Evolutionary conservation across 2,888 invertebrate species (phyloP), one percentile per base, ranked within the genome.

Genomic region (Epinotia brunnichana): DNA sequence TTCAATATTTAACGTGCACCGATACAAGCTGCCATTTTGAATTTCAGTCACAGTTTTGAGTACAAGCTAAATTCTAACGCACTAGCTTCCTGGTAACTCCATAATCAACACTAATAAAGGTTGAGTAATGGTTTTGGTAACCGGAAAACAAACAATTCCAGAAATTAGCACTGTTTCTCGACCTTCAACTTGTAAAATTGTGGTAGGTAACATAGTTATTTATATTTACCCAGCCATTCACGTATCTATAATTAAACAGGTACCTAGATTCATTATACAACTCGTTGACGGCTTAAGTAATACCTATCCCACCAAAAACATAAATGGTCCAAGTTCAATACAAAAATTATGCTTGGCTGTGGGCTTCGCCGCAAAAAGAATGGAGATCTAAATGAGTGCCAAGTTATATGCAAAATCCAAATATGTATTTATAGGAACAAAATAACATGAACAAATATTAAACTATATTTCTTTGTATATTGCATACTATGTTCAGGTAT

Each of bases 81-180:
- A 41, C n/a, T 62, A 51, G n/a, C 39, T 66, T 54, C 64, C 39
- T 64, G 10, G 21, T 53, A 64, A 54, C 39, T 11, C 53, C 53
- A 35, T 64, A 64, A 64, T 41, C 54, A 66, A 53, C 66, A 41
- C 56, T 66, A 66, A 66, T 56, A 54, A 66, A 21, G 53, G 41
- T 66, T 17, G 39, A 56, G 66, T 66, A 66, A 66, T 66, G 41
- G 13, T 41, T 56, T 41, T 41, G 54, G 56, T 66, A 66, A 41
- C 41, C 66, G 54, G n/a, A 66, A 56, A 66, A 56, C 66, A 54
- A 66, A 56, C 66, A 51, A 5, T 48, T 48, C 19, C 35, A 59
- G 39, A 54, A 56, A 24, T 66, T 66, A 66, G 54, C 21, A 66
- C 39, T 51, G 24, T 21, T 66, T 56, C 48, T 41, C 19, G 24